Percentiles rank a stretch among this genome's conserved stretches.
phyloP scores from a whole-genome alignment of 2,797 vertebrate genomes.

The Acanthurus tractus region DNA sequence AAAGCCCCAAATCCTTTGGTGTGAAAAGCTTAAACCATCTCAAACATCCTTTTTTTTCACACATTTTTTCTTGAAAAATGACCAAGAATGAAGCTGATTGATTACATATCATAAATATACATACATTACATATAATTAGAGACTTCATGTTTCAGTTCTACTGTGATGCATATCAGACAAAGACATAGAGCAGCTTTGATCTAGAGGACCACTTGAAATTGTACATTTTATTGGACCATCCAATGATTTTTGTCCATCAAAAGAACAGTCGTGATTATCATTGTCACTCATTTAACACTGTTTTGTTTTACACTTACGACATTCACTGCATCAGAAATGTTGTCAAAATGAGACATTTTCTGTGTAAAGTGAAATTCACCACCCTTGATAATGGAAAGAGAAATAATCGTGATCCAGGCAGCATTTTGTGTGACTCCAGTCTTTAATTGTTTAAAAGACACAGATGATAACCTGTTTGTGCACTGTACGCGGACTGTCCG shows the following conservation, averaged over 20 bases:
- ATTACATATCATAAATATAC: too few species aligned
- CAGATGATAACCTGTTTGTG: neutral
- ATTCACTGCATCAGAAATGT: constrained; percentile 54
- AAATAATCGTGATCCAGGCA: constrained; percentile 45
- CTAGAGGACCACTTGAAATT: constrained; percentile 71
- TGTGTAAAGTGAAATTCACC: constrained; percentile 45
- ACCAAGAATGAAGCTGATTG: neutral
- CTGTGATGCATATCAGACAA: constrained; percentile 36
- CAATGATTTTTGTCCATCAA: constrained; percentile 62
- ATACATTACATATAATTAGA: too few species aligned
- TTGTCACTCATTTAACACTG: constrained; percentile 45
- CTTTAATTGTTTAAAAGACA: constrained; percentile 8
- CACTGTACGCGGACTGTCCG: neutral
- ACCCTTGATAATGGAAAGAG: constrained; percentile 30
- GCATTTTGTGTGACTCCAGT: constrained; percentile 29
- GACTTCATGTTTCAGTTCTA: neutral
- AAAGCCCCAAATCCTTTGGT: neutral
- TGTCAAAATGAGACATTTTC: constrained; percentile 42
- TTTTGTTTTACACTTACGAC: constrained; percentile 57
- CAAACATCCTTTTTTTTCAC: too few species aligned
- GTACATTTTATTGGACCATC: constrained; percentile 78
- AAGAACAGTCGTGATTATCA: constrained; percentile 62
- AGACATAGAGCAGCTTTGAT: constrained; percentile 35
- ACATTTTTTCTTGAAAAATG: neutral
- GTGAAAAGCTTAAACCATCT: neutral